Evolutionary conservation across 2,797 vertebrate species (phyloP).

Genomic region (Zalophus californianus): DNA sequence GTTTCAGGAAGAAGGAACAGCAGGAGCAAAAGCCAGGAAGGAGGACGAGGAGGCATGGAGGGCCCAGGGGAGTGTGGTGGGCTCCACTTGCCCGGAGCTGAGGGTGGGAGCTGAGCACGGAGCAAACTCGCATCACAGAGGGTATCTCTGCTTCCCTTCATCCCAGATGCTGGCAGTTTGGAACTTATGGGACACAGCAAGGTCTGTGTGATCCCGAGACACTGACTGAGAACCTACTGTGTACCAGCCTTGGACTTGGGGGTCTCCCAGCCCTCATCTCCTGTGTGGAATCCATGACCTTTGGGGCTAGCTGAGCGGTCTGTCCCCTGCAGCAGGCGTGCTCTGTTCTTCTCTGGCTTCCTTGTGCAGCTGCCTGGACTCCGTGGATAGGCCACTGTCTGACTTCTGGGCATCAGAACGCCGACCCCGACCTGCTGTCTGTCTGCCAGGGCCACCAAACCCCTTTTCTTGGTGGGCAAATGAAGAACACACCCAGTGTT

Average conservation of each 20-base stretch:
- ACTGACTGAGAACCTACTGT: not conserved
- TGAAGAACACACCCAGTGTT: not conserved
- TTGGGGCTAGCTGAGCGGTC: not conserved
- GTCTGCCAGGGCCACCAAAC: not conserved
- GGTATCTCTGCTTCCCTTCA: not conserved
- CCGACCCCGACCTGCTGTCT: not conserved
- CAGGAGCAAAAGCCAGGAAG: not conserved
- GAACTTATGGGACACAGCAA: not conserved
- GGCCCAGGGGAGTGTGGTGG: not conserved
- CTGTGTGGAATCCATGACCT: not conserved
- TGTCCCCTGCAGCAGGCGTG: not conserved
- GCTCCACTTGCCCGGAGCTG: not conserved
- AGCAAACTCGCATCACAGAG: accelerated
- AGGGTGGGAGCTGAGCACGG: not conserved
- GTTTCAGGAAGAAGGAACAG: not conserved
- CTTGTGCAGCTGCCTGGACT: not conserved
- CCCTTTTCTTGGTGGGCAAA: not conserved
- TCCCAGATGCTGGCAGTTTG: not conserved
- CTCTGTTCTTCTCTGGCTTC: not conserved
- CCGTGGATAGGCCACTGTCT: not conserved
- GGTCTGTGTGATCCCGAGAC: not conserved
- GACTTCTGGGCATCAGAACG: not conserved
- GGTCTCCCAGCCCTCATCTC: not conserved
- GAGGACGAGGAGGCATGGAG: not conserved
- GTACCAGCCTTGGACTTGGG: not conserved